Conservation (phyloP, 2,888 invertebrate genomes). For the Acrobasis repandana region DNA sequence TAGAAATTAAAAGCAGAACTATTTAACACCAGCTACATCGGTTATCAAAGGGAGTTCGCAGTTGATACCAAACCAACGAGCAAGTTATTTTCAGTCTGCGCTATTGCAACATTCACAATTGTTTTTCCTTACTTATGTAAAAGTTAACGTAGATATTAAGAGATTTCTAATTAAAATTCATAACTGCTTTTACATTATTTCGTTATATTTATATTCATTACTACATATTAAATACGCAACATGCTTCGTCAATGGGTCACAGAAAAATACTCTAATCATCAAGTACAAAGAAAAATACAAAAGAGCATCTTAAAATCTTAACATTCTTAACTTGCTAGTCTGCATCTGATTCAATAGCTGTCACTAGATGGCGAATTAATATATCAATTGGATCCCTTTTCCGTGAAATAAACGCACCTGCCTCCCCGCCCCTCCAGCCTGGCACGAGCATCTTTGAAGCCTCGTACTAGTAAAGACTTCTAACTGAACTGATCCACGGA, state of each 20-base stretch:
- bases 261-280: too few relatives aligned
- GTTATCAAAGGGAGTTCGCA: conserved; percentile 9
- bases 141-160: too few relatives aligned
- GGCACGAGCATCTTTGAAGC: conserved; percentile 52
- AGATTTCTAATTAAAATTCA: too few relatives aligned
- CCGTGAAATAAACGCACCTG: conserved; percentile 59
- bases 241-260: too few relatives aligned
- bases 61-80: not conserved
- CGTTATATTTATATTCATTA: too few relatives aligned
- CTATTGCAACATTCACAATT: not conserved
- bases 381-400: conserved; percentile 57
- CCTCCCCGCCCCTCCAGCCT: conserved; percentile 43
- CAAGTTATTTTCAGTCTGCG: not conserved
- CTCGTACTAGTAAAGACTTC: conserved; percentile 47
- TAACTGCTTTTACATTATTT: too few relatives aligned
- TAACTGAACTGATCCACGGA: conserved; percentile 50
- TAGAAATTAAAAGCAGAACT: conserved; percentile 7
- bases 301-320: conserved; percentile 17
- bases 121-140: not conserved
- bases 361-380: conserved; percentile 51
- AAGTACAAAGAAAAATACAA: too few relatives aligned
- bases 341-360: conserved; percentile 41
- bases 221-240: too few relatives aligned
- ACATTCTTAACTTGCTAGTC: conserved; percentile 33
- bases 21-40: not conserved